Evolutionary conservation across 2,113 vertebrate genomes (phyloP).

Genomic region (Pteronura brasiliensis): DNA sequence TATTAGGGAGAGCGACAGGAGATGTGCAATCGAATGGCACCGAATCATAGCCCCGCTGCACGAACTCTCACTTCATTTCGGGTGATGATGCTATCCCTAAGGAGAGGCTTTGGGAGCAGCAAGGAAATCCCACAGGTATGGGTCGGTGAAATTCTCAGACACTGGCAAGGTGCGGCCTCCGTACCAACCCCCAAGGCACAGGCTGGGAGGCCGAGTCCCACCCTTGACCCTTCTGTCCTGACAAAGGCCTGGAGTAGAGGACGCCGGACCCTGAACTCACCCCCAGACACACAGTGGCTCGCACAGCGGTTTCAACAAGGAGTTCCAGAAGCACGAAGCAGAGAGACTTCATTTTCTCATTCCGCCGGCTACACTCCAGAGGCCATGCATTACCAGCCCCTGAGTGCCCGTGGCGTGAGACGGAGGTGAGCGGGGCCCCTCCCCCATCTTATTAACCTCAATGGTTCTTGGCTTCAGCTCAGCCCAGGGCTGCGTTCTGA

Average conservation of each 20-base stretch:
- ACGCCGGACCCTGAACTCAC: not conserved
- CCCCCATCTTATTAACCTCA: not conserved
- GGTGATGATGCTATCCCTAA: rapidly evolving
- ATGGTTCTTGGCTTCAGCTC: rapidly evolving
- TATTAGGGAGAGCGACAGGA: not conserved
- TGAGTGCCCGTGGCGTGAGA: rapidly evolving
- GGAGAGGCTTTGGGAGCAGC: not conserved
- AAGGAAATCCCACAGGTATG: rapidly evolving
- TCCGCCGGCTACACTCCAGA: not conserved
- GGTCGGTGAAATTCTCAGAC: rapidly evolving
- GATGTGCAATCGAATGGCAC: not conserved
- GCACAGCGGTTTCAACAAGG: not conserved
- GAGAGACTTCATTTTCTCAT: rapidly evolving
- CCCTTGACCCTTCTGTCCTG: not conserved
- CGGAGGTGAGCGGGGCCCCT: not conserved
- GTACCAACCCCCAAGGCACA: not conserved
- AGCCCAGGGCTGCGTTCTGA: not conserved
- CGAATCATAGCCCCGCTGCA: not conserved
- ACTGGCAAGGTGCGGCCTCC: not conserved
- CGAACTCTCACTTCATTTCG: not conserved
- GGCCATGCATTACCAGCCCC: rapidly evolving
- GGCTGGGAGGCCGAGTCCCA: not conserved
- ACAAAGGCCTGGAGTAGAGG: not conserved
- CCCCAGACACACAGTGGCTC: rapidly evolving
- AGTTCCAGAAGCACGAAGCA: not conserved